Evolutionary conservation across 2,797 vertebrate genomes (phyloP).

Genomic region (Rousettus madagascariensis): DNA sequence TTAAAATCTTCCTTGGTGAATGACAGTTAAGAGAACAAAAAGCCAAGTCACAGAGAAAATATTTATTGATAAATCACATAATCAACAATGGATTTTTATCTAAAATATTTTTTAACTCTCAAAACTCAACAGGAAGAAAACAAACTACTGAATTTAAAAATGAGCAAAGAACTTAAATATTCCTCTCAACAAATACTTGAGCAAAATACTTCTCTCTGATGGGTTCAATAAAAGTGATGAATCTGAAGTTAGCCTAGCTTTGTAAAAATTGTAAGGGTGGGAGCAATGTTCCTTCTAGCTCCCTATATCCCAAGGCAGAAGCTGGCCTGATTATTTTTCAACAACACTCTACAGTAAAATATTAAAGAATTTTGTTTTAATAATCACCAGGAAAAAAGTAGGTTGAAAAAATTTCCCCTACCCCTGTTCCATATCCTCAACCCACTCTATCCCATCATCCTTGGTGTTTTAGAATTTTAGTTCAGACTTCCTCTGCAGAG

Average conservation of each 20-base stretch:
- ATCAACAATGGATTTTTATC: slow-evolving; percentile 1
- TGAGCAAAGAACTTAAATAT: slow-evolving; percentile 1
- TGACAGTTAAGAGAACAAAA: slow-evolving; percentile 15
- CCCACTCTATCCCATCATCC: not conserved
- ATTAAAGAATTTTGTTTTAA: slow-evolving; percentile 29
- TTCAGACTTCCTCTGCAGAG: slow-evolving; percentile 34
- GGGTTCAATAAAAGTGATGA: not conserved
- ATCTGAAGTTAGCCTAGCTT: not conserved
- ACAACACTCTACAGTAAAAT: slow-evolving; percentile 14
- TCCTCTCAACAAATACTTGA: slow-evolving; percentile 33
- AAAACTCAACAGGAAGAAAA: slow-evolving; percentile 22
- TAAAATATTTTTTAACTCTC: not conserved
- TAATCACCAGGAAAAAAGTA: not conserved
- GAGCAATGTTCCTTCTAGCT: not conserved
- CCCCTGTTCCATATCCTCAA: not conserved
- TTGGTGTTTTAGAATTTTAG: slow-evolving; percentile 38
- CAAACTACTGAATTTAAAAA: slow-evolving; percentile 18
- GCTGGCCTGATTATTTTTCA: not conserved
- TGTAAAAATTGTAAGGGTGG: not conserved
- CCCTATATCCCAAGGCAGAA: not conserved
- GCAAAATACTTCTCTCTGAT: not conserved
- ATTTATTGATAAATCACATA: slow-evolving; percentile 14
- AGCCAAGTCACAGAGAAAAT: slow-evolving; percentile 19
- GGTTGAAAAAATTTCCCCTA: not conserved
- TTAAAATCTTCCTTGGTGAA: slow-evolving; percentile 36